These are phyloP conservation scores for Cyclargus thomasi DNA, from an alignment of 1,140 invertebrate genomes.

Conservation along the genomic window DNA sequence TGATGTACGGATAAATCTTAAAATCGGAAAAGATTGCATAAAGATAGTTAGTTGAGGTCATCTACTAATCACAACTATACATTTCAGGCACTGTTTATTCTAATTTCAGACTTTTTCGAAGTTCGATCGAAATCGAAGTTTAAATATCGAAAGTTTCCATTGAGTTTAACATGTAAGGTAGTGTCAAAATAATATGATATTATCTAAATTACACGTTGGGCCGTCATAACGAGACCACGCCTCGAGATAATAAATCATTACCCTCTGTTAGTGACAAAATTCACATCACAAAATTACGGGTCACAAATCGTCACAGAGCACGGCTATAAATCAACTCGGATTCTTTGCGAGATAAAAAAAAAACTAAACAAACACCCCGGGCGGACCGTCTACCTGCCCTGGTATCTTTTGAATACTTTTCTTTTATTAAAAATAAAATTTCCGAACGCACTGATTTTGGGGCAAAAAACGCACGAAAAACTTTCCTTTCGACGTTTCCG, in stretches of 20 bases:
- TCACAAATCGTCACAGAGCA: slow-evolving; percentile 69
- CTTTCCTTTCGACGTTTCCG: slow-evolving; percentile 35
- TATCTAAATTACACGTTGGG: slow-evolving; percentile 53
- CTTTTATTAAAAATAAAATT: slow-evolving; percentile 73
- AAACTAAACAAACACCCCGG: slow-evolving; percentile 67
- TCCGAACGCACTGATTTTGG: slow-evolving; percentile 59
- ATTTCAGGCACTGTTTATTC: too few relatives aligned
- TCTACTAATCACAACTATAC: too few relatives aligned
- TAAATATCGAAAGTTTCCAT: background rate
- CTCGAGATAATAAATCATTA: slow-evolving; percentile 62
- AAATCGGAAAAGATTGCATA: too few relatives aligned
- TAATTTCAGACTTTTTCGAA: too few relatives aligned
- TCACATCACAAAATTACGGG: slow-evolving; percentile 67
- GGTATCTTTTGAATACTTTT: slow-evolving; percentile 69
- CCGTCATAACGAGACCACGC: slow-evolving; percentile 54
- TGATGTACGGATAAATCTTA: too few relatives aligned
- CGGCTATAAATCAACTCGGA: slow-evolving; percentile 64
- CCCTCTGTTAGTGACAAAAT: slow-evolving; percentile 63
- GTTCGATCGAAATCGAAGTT: too few relatives aligned
- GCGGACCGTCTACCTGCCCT: slow-evolving; percentile 58
- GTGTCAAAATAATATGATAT: slow-evolving; percentile 17
- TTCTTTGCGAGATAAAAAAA: slow-evolving; percentile 58
- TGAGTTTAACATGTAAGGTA: background rate
- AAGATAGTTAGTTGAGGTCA: too few relatives aligned
- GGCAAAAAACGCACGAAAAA: slow-evolving; percentile 70